Base-by-base conservation (phyloP, 2,113 vertebrate species). In the Corythaeola cristata region DNA sequence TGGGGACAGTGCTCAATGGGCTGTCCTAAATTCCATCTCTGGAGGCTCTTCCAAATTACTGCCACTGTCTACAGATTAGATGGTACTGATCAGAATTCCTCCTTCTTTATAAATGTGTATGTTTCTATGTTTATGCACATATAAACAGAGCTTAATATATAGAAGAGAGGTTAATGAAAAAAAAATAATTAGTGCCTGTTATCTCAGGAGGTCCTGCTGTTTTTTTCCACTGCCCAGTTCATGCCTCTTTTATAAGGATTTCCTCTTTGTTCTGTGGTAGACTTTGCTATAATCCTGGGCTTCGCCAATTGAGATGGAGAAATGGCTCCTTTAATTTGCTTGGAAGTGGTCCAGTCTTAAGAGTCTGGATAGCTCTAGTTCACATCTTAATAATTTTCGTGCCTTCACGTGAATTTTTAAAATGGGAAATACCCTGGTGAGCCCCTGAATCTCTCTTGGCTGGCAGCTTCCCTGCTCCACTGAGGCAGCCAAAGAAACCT, bases 261-360 rank as follows among this genome's bases (percentile, higher is more conserved):
- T 96, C 79, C 55, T 76, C 89, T 88, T 85, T 67, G 86, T 96
- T 75, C 60, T 84, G 60, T 32, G 14, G 80, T 93, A 78, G 28
- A 75, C 33, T 97, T 97, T 96, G 50, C 93, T 89, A 50, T 71
- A 87, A 94, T 86, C 78, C 58, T 62, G 68, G 60, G 53, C 26
- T 94, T 93, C 4, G 11, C 74, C 84, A 97, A 74, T 87, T 96
- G 60, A 91, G 91, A 73, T 90, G 92, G 86, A 97, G 90, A 76
- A 89, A 96, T 75, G 86, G 55, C 85, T 96, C 60, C 94, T 97
- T 84, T 97, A 94, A 96, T 95, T 97, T 82, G 41, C 66, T 96
- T 97, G 97, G 96, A 97, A 63, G 17, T 47, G 26, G 8, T 96
- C 96, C 97, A 97, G 75, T 74, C 95, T 92, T 95, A 73, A 76